A percentile compares a stretch with the other conserved stretches of the same genome.
These are phyloP conservation scores for Spongilla lacustris DNA, from an alignment of 37 sponge, comb jelly and placozoan species.

Conservation along the genomic window DNA sequence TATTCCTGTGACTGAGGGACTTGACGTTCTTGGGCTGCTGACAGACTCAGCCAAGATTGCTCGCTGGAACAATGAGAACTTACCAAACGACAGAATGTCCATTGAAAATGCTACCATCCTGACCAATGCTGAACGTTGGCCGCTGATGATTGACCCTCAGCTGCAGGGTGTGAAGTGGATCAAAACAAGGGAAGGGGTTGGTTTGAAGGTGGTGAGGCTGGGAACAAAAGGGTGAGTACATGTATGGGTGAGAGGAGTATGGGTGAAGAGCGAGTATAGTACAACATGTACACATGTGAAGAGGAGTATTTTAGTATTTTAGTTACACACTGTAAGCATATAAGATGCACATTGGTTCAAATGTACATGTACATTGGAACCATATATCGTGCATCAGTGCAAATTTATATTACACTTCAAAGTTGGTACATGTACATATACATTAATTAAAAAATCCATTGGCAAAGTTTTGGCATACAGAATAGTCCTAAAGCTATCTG, in stretches of 20 bases:
- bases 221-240: slow-evolving; percentile 74
- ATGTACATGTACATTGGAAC: too few relatives aligned
- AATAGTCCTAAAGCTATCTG: too few relatives aligned
- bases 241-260: not conserved
- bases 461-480: too few relatives aligned
- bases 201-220: slow-evolving; percentile 88
- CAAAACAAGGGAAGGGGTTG: slow-evolving; percentile 92
- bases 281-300: too few relatives aligned
- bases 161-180: slow-evolving; percentile 99
- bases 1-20: slow-evolving; percentile 87
- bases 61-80: slow-evolving; percentile 93
- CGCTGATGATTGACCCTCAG: slow-evolving; percentile 99
- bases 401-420: too few relatives aligned
- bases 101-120: slow-evolving; percentile 99
- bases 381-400: too few relatives aligned
- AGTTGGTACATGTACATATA: too few relatives aligned
- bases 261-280: not conserved
- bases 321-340: too few relatives aligned
- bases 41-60: slow-evolving; percentile 95
- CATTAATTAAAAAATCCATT: too few relatives aligned
- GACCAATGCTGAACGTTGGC: slow-evolving; percentile 95
- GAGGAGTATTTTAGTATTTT: too few relatives aligned
- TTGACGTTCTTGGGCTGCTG: slow-evolving; percentile 88
- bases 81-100: slow-evolving; percentile 97
- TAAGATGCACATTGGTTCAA: too few relatives aligned